Base-by-base conservation (phyloP, 2,888 invertebrate genomes). In the Microplitis deprimator region DNA sequence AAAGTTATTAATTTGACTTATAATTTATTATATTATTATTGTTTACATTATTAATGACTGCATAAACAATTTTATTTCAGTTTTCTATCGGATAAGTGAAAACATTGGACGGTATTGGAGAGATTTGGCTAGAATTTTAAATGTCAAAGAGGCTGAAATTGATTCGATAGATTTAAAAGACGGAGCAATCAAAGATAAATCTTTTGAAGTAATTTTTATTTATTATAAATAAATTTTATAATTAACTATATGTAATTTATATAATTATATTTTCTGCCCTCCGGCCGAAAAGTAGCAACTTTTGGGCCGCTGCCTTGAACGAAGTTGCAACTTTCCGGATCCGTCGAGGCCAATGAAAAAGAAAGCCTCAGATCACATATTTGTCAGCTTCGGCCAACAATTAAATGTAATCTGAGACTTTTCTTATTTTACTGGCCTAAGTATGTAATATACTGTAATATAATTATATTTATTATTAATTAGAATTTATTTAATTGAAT, bases 21-120 rank as follows among this genome's bases (percentile, higher is more conserved):
- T 10, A 50, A 13, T 13, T 50, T 50, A 13, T 5, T 29, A 29
- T 50, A 13, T 13, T 29, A 29, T 20, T 20, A 20, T 20, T 20
- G 2, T 29, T 4, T 29, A 3, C 4, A 29, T 29, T 29, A 29
- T 29, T 29, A 20, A 39, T 20, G 16, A 38, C n/a, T 40, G 61
- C 5, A 59, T 65, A 29, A 4, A 4, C 3, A 29, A 29, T 50
- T 17, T 64, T 69, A 59, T 82, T 85, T 8, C 70, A 89, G 89
- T 88, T 6, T 73, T 87, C 29, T 77, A 77, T 1, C 75, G 78
- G 71, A 10, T 88, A 8, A 84, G 85, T 64, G 83, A 84, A 61
- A 80, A 81, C 79, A 74, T 89, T 40, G 89, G 88, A 65, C 82
- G 80, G 65, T 81, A 82, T 59, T 89, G 89, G 89, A 83, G 82